Conservation (phyloP, 2,888 invertebrate genomes). For the Archips crataeganus region DNA sequence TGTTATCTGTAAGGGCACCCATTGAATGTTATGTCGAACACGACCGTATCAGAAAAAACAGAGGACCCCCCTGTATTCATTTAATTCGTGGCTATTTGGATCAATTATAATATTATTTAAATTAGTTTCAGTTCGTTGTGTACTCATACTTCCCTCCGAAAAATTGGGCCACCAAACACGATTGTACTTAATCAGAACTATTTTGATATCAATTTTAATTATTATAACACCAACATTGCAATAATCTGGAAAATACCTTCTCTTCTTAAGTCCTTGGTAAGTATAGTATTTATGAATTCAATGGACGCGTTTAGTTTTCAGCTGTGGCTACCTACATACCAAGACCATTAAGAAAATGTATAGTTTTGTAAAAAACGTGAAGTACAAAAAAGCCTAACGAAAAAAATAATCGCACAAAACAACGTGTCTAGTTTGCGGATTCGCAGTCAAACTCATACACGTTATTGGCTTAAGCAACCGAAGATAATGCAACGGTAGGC, state of each 20-base stretch:
- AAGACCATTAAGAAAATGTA: too few species aligned
- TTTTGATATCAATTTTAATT: too few species aligned
- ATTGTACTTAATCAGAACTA: neutral
- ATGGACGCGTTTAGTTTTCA: too few species aligned
- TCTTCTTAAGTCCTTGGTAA: too few species aligned
- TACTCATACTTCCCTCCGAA: neutral
- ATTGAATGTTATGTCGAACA: conserved; percentile 18
- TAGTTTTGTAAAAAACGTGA: too few species aligned
- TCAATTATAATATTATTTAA: too few species aligned
- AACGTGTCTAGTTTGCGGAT: neutral
- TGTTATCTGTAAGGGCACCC: neutral
- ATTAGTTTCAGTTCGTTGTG: neutral
- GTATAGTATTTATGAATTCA: too few species aligned
- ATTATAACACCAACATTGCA: too few species aligned
- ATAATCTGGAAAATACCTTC: too few species aligned
- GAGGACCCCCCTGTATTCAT: conserved; percentile 23
- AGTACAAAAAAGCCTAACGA: too few species aligned
- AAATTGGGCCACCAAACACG: neutral
- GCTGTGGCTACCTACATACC: too few species aligned
- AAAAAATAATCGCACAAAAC: too few species aligned
- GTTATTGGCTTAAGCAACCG: conserved; percentile 21
- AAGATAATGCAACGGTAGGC: conserved; percentile 8
- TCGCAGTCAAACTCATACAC: neutral
- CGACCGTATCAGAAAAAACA: conserved; percentile 6
- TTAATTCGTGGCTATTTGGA: conserved; percentile 25